Conservation (phyloP, 2,888 invertebrate species). For the Temnothorax ravouxi region DNA sequence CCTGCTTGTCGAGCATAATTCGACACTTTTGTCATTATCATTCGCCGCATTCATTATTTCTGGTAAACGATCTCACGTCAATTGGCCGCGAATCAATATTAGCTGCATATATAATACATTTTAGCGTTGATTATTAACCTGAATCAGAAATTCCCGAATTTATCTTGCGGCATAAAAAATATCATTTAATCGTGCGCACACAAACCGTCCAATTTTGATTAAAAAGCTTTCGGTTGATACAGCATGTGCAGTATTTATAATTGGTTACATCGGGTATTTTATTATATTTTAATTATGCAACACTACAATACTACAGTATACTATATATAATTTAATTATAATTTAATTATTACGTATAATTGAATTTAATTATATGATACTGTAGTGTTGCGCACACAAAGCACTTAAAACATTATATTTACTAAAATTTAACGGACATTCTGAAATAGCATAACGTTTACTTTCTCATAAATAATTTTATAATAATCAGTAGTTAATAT, state of each 20-base stretch:
- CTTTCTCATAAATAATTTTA: not conserved
- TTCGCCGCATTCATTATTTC: not conserved
- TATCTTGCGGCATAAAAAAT: slow-evolving; percentile 3
- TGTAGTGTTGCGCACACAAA: not conserved
- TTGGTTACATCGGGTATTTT: not conserved
- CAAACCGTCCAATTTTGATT: not conserved
- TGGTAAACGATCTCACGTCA: not conserved
- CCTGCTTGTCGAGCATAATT: not conserved
- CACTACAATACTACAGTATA: not conserved
- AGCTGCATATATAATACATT: not conserved
- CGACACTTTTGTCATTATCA: not conserved
- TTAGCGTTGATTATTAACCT: not conserved
- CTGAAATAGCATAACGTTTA: not conserved
- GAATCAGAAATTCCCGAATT: slow-evolving; percentile 16
- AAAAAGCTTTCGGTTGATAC: not conserved
- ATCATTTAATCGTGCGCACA: not conserved
- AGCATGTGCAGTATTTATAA: not conserved
- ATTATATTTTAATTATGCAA: slow-evolving; percentile 13
- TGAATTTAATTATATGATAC: not conserved
- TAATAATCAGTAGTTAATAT: not conserved
- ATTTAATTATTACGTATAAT: not conserved
- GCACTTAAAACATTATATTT: not conserved
- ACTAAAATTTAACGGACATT: not conserved
- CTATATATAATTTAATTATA: not conserved
- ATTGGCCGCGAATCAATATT: not conserved